phyloP scores from a whole-genome alignment of 2,797 vertebrate species.

The Todus mexicanus region DNA sequence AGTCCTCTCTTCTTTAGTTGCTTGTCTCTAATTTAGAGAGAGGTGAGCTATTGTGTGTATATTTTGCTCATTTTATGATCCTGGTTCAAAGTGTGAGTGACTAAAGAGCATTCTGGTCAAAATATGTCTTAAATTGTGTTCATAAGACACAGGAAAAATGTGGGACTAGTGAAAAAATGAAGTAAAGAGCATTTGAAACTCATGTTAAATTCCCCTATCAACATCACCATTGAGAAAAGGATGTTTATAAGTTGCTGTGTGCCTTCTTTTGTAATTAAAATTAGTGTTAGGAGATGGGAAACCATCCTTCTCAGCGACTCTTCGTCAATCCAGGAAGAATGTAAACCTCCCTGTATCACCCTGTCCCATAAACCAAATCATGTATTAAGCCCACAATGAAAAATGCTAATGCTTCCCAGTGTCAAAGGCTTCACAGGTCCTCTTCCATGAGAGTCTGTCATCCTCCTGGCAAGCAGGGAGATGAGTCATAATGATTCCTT shows the following conservation, averaged over 20 bases:
- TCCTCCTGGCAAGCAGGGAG: not conserved
- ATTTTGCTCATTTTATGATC: not conserved
- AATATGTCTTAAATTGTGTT: not conserved
- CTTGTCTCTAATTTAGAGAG: not conserved
- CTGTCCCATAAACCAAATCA: not conserved
- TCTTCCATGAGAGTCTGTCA: not conserved
- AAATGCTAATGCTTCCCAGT: not conserved
- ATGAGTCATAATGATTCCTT: not conserved
- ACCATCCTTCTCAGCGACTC: fast-evolving
- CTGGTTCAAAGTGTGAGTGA: not conserved
- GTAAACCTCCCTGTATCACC: not conserved
- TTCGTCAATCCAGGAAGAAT: not conserved
- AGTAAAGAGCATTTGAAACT: not conserved
- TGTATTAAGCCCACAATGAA: not conserved
- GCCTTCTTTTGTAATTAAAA: not conserved
- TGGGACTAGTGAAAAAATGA: not conserved
- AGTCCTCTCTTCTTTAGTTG: not conserved
- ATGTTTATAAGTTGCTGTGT: not conserved
- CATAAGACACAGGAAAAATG: not conserved
- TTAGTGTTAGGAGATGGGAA: not conserved
- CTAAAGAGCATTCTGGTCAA: not conserved
- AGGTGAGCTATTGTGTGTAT: not conserved
- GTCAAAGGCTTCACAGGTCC: not conserved
- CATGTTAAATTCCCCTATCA: not conserved
- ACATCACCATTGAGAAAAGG: not conserved